These are phyloP conservation scores for Melanocharis versteri DNA, from an alignment of 2,113 vertebrate species.

Conservation along the genomic window DNA sequence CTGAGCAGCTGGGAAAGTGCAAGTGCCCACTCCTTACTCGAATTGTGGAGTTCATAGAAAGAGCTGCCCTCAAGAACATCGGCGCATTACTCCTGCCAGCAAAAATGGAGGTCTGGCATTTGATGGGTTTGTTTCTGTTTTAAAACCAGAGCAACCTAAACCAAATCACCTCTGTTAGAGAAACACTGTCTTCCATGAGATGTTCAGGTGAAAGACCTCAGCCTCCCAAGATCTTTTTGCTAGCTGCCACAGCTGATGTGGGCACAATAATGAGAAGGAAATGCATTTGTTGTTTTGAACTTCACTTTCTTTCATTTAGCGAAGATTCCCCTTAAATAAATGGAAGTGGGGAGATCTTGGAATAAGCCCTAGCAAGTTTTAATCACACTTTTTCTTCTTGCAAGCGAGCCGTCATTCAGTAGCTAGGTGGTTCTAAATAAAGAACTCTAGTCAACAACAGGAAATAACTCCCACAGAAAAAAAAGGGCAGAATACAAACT, in stretches of 20 bases:
- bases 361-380: conserved; percentile 68
- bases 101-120: background rate
- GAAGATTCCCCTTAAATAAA: conserved; percentile 41
- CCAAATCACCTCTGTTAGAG: background rate
- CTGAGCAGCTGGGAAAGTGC: background rate
- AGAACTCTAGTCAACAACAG: conserved; percentile 99
- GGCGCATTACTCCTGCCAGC: background rate
- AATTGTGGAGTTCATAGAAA: background rate
- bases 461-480: conserved; percentile 98
- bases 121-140: background rate
- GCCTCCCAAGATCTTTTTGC: background rate
- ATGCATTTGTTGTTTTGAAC: background rate
- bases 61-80: background rate
- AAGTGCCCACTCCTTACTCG: background rate
- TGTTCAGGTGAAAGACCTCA: background rate
- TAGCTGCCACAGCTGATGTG: background rate
- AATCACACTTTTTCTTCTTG: conserved; percentile 71
- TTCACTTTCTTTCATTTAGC: background rate
- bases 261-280: background rate
- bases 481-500: conserved; percentile 88
- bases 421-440: conserved; percentile 98
- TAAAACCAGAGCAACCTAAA: background rate
- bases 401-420: conserved; percentile 75
- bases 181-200: background rate
- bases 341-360: conserved; percentile 57